A percentile compares a stretch with the other conserved stretches of the same genome.
Conservation (phyloP, 2,888 invertebrate genomes). For the Coelogynopora nodosa region DNA sequence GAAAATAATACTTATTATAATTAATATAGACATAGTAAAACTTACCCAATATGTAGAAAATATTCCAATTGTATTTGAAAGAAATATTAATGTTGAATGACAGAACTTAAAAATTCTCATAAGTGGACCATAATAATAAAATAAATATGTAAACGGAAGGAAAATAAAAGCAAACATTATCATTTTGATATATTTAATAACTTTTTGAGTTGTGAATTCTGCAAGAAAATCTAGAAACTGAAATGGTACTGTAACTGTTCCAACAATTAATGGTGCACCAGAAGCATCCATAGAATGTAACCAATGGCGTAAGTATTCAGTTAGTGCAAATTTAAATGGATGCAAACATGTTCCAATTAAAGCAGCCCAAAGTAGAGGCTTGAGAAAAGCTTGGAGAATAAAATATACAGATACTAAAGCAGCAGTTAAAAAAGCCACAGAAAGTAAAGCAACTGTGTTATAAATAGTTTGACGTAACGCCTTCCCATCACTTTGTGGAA, state of each 20-base stretch:
- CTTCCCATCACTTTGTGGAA: conserved; percentile 18
- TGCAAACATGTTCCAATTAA: conserved; percentile 94
- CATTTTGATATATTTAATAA: conserved; percentile 26
- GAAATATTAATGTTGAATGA: background rate
- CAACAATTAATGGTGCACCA: conserved; percentile 63
- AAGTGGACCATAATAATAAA: conserved; percentile 22
- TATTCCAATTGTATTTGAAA: background rate
- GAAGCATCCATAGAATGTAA: conserved; percentile 56
- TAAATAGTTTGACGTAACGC: conserved; percentile 14
- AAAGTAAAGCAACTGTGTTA: background rate
- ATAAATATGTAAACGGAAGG: background rate
- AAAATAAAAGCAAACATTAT: conserved; percentile 32
- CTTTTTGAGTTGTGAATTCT: background rate
- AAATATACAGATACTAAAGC: conserved; percentile 60
- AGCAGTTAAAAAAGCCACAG: conserved; percentile 31
- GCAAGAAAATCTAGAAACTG: background rate
- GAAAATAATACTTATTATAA: too few species aligned
- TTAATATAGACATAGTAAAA: too few species aligned
- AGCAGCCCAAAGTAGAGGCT: conserved; percentile 89
- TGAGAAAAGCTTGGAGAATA: conserved; percentile 79
- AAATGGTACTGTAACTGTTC: conserved; percentile 51
- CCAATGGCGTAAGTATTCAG: conserved; percentile 75
- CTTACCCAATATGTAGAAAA: conserved; percentile 33
- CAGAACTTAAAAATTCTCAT: background rate
- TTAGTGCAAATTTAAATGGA: conserved; percentile 80